Percentiles rank a stretch among this genome's conserved stretches.
phyloP scores from a whole-genome alignment of 1,140 invertebrate genomes.

The Berghia stephanieae region DNA sequence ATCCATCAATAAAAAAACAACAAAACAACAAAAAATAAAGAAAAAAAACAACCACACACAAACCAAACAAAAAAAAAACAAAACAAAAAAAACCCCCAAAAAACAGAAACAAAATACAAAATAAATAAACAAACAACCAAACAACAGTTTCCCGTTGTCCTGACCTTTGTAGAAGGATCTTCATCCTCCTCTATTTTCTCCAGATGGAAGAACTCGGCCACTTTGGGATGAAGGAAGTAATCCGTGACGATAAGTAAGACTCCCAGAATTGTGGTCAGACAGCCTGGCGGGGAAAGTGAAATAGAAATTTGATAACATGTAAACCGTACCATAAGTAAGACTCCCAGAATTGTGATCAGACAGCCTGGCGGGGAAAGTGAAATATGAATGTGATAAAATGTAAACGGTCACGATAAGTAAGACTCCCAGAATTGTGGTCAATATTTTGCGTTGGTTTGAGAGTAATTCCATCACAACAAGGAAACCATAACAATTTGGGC shows the following conservation, averaged over 20 bases:
- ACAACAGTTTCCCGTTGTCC: not conserved
- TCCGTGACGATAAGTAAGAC: slow-evolving; percentile 30
- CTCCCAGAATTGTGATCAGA: slow-evolving; percentile 30
- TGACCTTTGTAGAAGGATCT: not conserved
- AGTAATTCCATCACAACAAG: no score
- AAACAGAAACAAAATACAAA: not conserved
- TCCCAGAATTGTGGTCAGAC: slow-evolving; percentile 33
- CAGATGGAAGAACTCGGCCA: slow-evolving; percentile 39
- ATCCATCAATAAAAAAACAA: not conserved
- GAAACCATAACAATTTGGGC: no score
- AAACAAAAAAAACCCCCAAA: not conserved
- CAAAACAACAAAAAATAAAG: not conserved
- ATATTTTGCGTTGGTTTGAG: no score
- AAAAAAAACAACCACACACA: not conserved
- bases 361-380: no score
- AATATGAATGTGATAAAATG: no score
- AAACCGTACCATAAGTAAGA: slow-evolving; percentile 32
- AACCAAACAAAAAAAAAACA: not conserved
- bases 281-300: no score
- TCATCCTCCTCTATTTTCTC: slow-evolving; percentile 35
- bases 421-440: slow-evolving; percentile 32
- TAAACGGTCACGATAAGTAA: slow-evolving; percentile 34
- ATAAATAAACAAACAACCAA: not conserved
- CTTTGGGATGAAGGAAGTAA: slow-evolving; percentile 28
- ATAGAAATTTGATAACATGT: no score